phyloP scores from a whole-genome alignment of 2,113 vertebrate genomes.

The Thamnaconus septentrionalis region DNA sequence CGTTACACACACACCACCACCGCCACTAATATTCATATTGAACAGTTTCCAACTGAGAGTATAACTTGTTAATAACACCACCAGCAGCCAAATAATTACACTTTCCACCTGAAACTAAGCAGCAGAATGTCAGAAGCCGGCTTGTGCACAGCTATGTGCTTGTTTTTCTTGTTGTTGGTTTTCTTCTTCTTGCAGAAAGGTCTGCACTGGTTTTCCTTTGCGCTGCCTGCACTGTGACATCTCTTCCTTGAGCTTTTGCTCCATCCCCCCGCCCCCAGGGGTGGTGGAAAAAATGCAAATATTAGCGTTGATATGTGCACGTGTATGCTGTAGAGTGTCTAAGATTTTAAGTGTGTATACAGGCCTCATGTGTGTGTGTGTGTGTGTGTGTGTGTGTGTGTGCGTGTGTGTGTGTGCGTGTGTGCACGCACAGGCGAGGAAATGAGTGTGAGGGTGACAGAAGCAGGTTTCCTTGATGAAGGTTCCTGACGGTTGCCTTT shows the following conservation, averaged over 20 bases:
- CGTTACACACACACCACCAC: slow-evolving; percentile 1
- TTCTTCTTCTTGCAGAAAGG: slow-evolving; percentile 53
- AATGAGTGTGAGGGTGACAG: slow-evolving; percentile 16
- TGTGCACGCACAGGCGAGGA: neutral
- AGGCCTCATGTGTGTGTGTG: neutral
- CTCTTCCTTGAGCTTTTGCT: slow-evolving; percentile 1
- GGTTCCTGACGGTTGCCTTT: slow-evolving; percentile 17
- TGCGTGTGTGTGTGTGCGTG: neutral
- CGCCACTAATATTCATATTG: neutral
- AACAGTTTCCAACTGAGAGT: slow-evolving; percentile 43
- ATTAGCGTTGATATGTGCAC: no score
- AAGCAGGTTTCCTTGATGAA: slow-evolving; percentile 28
- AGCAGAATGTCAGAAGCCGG: slow-evolving; percentile 30
- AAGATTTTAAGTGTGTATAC: neutral
- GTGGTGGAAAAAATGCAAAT: no score
- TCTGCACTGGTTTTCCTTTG: slow-evolving; percentile 38
- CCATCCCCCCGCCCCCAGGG: no score
- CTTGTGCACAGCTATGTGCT: slow-evolving; percentile 3
- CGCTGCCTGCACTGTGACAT: slow-evolving; percentile 39
- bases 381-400: neutral
- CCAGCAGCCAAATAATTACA: slow-evolving; percentile 48
- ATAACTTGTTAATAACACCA: slow-evolving; percentile 47
- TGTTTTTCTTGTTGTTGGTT: neutral
- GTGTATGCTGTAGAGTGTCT: neutral
- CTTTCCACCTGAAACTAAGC: slow-evolving; percentile 40